Evolutionary conservation across 2,797 vertebrate genomes (phyloP), one percentile per base, ranked within the genome.

Genomic region (Epinephelus awoara): DNA sequence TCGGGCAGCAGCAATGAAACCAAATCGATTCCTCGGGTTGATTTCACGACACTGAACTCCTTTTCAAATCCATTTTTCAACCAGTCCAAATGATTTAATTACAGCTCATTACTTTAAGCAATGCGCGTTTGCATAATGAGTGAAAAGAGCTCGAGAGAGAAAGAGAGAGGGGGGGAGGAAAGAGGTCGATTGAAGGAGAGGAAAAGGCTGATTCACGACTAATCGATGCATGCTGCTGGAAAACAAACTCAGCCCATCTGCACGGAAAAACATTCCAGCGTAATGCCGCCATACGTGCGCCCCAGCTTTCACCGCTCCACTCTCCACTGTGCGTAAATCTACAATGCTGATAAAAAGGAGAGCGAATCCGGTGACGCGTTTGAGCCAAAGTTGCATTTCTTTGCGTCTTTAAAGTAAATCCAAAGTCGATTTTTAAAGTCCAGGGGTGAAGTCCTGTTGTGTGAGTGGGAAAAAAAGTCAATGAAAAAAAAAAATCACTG

Each of bases 241-340:
- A 84, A 83, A 80, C 71, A 81, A 72, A 78, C 78, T 68, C 62
- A 40, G 27, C 2, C 77, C 81, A 88, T 83, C 74, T 77, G 74
- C 38, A 18, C 14, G 70, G 72, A 59, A 83, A 88, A 91, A 86
- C 80, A 90, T 86, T 87, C 87, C 91, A 87, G 77, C 80, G 79
- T 90, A 88, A 27, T 47, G 77, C 71, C 70, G 85, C 86, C 89
- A 88, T 88, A 90, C 84, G 73, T 40, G 55, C 29, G 57, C 27
- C 66, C 18, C 50, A 12, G 19, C 14, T 56, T 8, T 5, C 12
- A 18, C 49, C 1, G 23, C 15, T 17, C 46, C 4, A 5, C 3
- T n/a, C 34, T 3, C 6, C 50, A 21, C 34, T 34, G 13, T 4
- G 17, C 7, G 19, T 52, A 8, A 38, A 46, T 5, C 4, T 10